Base-by-base conservation (phyloP, 1,140 invertebrate genomes). In the Ectropis grisescens region DNA sequence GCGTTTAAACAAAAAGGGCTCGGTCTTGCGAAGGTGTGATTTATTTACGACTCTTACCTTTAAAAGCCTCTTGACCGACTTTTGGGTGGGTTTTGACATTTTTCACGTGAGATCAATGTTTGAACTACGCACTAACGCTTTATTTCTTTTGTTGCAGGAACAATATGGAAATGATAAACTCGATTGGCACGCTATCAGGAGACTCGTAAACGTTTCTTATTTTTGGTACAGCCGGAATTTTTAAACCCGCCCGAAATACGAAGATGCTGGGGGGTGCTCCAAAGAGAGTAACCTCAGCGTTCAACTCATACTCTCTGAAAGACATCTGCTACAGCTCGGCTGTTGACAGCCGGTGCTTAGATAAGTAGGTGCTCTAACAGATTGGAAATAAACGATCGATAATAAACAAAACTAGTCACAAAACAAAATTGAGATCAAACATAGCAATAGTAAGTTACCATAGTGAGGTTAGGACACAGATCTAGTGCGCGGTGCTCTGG, bases 201-300 rank as follows among this genome's bases (percentile, higher is more conserved):
- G 40, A 57, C 37, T 41, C 31, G 42, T 56, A 56, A 49, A 38
- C 45, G 33, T 41, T 41, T 54, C 47, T 41, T 14, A 36, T 26
- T 41, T 57, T 45, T 39, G 14, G 43, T 54, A 53, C 38, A 29
- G 42, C 41, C 16, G 37, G 36, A 37, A 50, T 64, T 51, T 58
- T 46, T 51, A 42, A 57, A 51, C 48, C 34, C 37, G 53, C 65
- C 24, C 40, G 42, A 47, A 58, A 60, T 66, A 59, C 47, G 54
- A 80, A 80, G 55, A 80, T 80, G 75, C 72, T 80, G 72, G 75
- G 72, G 75, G 67, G 60, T 68, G 70, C 56, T 78, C 58, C 64
- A 31, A 59, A 41, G 33, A 61, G 61, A 69, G 66, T 69, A 51
- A 49, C 64, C 67, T 74, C 58, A 58, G 57, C 58, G 47, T 65